Evolutionary conservation across 2,888 invertebrate species (phyloP).

Genomic region (Hirudinaria manillensis): DNA sequence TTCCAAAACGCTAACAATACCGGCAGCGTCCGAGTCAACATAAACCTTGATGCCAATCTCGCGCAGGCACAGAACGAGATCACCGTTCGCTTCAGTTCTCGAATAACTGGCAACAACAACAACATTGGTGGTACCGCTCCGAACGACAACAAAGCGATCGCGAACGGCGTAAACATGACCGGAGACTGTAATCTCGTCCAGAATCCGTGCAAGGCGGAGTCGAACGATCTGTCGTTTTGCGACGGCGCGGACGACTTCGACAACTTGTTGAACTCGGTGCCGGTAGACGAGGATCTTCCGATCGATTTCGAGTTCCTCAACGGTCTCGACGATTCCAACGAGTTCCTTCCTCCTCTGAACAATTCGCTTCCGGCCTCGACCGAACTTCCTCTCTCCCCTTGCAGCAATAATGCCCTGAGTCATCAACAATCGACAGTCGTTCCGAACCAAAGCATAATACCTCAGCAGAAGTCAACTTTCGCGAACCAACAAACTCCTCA

Average conservation of each 20-base stretch:
- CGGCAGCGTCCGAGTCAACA: conserved; percentile 19
- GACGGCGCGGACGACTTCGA: neutral
- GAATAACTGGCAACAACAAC: conserved; percentile 14
- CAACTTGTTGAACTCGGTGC: conserved; percentile 2
- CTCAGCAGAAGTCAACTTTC: conserved; percentile 8
- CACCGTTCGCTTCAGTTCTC: conserved; percentile 23
- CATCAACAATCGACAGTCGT: neutral
- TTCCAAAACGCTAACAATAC: conserved; percentile 5
- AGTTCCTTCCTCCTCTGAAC: neutral
- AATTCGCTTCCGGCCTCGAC: neutral
- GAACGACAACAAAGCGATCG: neutral
- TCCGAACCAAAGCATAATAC: neutral
- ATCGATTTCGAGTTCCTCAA: conserved; percentile 30
- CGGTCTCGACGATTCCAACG: conserved; percentile 9
- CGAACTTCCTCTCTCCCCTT: neutral
- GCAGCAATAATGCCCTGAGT: neutral
- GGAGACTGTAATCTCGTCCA: neutral
- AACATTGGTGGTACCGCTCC: neutral
- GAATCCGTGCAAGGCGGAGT: neutral
- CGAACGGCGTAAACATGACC: neutral
- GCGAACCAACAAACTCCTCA: neutral
- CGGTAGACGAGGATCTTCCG: conserved; percentile 10
- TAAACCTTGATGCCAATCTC: conserved; percentile 16
- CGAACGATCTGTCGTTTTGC: conserved; percentile 1
- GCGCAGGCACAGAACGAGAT: conserved; percentile 21